Conservation (phyloP, 2,113 vertebrate genomes). For the Porphyrio hochstetteri region DNA sequence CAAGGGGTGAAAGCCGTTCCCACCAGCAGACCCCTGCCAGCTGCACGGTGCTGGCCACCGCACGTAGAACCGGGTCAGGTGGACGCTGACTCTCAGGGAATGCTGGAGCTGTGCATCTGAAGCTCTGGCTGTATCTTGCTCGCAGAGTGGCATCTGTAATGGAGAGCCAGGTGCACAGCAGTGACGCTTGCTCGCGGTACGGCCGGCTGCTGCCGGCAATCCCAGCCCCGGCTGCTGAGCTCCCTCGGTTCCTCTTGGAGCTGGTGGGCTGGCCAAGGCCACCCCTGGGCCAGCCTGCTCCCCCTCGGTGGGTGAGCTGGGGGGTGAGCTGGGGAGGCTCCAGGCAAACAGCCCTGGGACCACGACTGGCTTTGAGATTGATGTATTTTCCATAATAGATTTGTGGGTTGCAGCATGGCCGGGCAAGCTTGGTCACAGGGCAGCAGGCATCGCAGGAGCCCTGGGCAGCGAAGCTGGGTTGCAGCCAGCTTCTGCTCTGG, state of each 20-base stretch:
- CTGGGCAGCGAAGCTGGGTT: fast-evolving
- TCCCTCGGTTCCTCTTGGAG: fast-evolving
- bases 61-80: not conserved
- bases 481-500: fast-evolving
- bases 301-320: fast-evolving
- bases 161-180: not conserved
- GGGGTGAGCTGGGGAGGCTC: not conserved
- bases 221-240: fast-evolving
- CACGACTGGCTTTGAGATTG: not conserved
- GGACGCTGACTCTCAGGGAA: not conserved
- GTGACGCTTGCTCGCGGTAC: fast-evolving
- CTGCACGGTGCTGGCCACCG: not conserved
- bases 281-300: not conserved
- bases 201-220: fast-evolving
- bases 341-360: not conserved
- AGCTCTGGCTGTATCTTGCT: not conserved
- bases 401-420: not conserved
- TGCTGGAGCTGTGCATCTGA: not conserved
- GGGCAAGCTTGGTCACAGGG: not conserved
- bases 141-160: not conserved
- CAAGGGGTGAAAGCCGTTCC: not conserved
- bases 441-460: not conserved
- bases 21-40: not conserved
- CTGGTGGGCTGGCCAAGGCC: not conserved
- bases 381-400: fast-evolving